Evolutionary conservation across 64 coral and sea anemone genomes (phyloP).

Genomic region (Pachyseris speciosa): DNA sequence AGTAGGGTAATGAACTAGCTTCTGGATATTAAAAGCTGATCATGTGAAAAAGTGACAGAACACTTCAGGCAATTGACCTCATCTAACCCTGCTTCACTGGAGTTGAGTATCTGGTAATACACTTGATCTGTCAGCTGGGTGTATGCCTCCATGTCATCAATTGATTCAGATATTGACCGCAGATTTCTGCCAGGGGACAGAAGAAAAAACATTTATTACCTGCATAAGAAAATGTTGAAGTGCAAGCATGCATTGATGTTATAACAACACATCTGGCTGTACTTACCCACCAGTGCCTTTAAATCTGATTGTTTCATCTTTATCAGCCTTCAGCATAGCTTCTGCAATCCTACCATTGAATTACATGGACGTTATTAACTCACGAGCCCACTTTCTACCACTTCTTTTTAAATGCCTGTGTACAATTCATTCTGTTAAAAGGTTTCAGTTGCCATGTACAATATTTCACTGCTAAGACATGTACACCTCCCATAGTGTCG

Average conservation of each 20-base stretch:
- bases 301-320: background rate
- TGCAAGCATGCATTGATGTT: too few relatives aligned
- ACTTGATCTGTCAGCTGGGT: constrained; percentile 70
- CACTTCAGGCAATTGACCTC: constrained; percentile 68
- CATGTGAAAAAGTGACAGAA: too few relatives aligned
- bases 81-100: constrained; percentile 47
- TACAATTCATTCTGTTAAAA: too few relatives aligned
- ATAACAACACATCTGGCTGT: too few relatives aligned
- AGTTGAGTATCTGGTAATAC: constrained; percentile 77
- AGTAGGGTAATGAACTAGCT: too few relatives aligned
- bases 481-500: too few relatives aligned
- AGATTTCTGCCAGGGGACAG: background rate
- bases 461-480: too few relatives aligned
- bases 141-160: constrained; percentile 92
- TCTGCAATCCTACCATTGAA: constrained; percentile 52
- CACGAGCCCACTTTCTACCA: too few relatives aligned
- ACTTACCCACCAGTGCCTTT: constrained; percentile 62
- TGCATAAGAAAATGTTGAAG: too few relatives aligned
- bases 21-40: too few relatives aligned
- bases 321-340: constrained; percentile 71
- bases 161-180: constrained; percentile 75
- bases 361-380: background rate
- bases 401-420: too few relatives aligned
- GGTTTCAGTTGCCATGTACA: too few relatives aligned
- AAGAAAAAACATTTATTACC: background rate